Percentiles rank a stretch among this genome's conserved stretches.
These are phyloP conservation scores for Furcifer pardalis DNA, from an alignment of 2,797 vertebrate species.

Conservation along the genomic window DNA sequence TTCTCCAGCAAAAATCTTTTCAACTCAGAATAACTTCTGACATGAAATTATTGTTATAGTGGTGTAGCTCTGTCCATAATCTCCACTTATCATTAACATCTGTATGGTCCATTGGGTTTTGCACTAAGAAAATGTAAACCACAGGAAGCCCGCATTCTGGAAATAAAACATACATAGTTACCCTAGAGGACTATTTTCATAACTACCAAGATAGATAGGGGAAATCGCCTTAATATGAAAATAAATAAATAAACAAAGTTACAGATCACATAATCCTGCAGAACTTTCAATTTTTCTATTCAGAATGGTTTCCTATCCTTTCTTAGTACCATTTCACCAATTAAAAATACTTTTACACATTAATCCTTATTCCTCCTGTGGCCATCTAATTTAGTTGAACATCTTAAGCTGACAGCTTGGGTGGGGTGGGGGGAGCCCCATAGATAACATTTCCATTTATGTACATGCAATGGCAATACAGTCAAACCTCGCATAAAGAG, in stretches of 20 bases:
- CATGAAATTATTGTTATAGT: no score
- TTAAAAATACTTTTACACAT: slow-evolving; percentile 45
- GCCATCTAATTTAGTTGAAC: slow-evolving; percentile 55
- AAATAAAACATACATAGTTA: slow-evolving; percentile 26
- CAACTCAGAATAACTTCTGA: no score
- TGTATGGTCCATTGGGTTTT: slow-evolving; percentile 10
- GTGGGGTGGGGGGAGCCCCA: slow-evolving; percentile 44
- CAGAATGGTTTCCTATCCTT: slow-evolving; percentile 28
- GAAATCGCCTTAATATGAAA: slow-evolving; percentile 34
- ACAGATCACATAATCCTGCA: slow-evolving; percentile 7
- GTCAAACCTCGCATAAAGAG: no score
- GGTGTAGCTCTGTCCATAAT: no score
- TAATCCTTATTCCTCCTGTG: slow-evolving; percentile 44
- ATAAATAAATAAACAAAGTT: neutral
- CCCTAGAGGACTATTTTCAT: slow-evolving; percentile 29
- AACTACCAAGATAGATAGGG: neutral
- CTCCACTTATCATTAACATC: neutral
- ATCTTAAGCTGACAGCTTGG: slow-evolving; percentile 50
- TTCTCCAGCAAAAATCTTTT: no score
- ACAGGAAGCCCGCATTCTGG: neutral
- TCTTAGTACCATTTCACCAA: slow-evolving; percentile 34
- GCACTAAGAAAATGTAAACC: neutral
- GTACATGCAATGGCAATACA: slow-evolving; percentile 67
- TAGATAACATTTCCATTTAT: slow-evolving; percentile 59
- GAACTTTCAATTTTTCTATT: slow-evolving; percentile 24